Base-by-base conservation (phyloP, 2,888 invertebrate genomes). In the Mystacides longicornis region DNA sequence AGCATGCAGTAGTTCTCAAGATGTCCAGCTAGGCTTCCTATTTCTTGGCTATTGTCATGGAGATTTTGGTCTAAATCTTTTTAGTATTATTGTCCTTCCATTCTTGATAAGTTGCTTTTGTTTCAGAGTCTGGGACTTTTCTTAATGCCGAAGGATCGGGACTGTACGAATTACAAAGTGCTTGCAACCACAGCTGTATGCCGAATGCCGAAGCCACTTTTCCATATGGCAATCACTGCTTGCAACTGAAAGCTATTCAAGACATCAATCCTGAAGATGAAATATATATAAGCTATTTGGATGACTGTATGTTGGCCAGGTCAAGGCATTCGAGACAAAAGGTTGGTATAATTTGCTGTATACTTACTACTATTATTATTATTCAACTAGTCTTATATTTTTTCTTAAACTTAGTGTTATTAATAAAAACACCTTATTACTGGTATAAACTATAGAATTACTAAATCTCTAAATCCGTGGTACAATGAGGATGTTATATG, bases 111-210 rank as follows among this genome's bases (percentile, higher is more conserved):
- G 11, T 7, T 11, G 11, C 27, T 7, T 37, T 37, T 37, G 7
- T 27, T 37, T 18, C 67, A 74, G 77, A 80, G 67, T 75, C 89
- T 0, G 90, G 88, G 3, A 81, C 84, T 59, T 96, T 95, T 71
- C 72, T 95, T 18, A 91, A 95, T 71, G 91, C 87, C 62, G 96
- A 96, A 78, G 96, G 96, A 0, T 91, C 93, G 1, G 96, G 91
- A 0, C 74, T 97, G 1, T 97, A 87, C 69, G 71, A 78, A 21
- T 67, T 89, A n/a, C 95, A 96, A 68, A 93, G 94, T 67, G 80
- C 87, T 45, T 86, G 89, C 63, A 97, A 97, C 73, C 97, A 97
- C 71, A 94, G 91, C 65, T 97, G 97, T 67, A 69, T 77, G 0
- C 94, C 96, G 0, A 96, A 95, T 69, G 92, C 93, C 0, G 85